These are phyloP conservation scores for Phataginus tetradactyla DNA, from an alignment of 2,797 vertebrate species.

Conservation along the genomic window DNA sequence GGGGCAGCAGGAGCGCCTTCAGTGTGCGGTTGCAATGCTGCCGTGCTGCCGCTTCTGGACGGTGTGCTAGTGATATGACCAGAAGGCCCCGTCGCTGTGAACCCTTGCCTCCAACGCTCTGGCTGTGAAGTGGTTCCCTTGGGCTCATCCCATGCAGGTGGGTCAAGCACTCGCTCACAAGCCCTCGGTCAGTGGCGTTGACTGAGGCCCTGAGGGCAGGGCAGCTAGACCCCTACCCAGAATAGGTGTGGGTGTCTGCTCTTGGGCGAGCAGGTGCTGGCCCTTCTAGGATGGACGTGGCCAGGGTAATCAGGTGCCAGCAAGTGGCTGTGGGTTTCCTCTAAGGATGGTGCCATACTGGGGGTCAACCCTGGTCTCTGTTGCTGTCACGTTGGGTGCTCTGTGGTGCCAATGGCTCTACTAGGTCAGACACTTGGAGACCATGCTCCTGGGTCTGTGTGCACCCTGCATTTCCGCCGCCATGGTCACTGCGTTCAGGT, in stretches of 20 bases:
- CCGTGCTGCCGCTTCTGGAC: neutral
- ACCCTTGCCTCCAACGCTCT: no score
- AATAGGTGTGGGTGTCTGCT: neutral
- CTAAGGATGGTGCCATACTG: neutral
- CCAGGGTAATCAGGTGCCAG: neutral
- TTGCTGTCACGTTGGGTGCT: neutral
- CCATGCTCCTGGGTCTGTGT: fast-evolving
- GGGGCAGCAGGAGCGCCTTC: fast-evolving
- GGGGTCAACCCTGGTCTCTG: neutral
- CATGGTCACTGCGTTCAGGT: fast-evolving
- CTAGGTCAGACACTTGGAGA: neutral
- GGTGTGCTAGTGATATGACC: neutral
- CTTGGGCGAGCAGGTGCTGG: no score
- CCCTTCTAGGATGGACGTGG: neutral
- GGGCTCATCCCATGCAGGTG: neutral
- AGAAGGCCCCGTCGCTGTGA: neutral
- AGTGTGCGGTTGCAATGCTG: fast-evolving
- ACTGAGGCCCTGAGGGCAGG: neutral
- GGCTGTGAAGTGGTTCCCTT: neutral
- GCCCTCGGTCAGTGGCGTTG: neutral
- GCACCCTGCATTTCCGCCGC: neutral
- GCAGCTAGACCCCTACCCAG: neutral
- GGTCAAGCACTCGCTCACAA: neutral
- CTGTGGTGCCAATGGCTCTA: neutral
- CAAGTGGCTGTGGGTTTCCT: neutral